These are phyloP conservation scores for Falco concolor DNA, from an alignment of 2,797 vertebrate genomes.

Conservation along the genomic window DNA sequence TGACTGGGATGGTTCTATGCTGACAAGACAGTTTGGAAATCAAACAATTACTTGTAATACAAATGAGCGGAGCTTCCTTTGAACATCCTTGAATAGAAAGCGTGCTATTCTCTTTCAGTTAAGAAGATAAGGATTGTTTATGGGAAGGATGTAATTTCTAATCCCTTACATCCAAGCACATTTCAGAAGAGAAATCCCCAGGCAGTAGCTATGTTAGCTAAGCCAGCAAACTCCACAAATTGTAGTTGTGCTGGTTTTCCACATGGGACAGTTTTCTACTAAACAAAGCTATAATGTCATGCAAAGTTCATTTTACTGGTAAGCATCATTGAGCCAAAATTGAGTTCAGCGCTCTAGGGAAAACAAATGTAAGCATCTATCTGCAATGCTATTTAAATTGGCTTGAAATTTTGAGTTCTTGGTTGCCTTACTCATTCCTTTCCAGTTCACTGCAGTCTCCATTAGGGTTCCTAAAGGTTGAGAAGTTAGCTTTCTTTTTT, in stretches of 20 bases:
- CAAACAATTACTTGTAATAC: background rate
- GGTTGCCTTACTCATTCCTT: background rate
- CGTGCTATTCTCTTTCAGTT: background rate
- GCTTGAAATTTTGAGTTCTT: conserved; percentile 18
- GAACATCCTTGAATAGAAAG: background rate
- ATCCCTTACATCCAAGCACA: background rate
- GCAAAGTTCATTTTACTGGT: conserved; percentile 52
- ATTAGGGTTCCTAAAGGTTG: background rate
- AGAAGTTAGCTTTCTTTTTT: background rate
- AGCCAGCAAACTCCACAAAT: background rate
- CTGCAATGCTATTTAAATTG: background rate
- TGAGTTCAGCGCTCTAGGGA: conserved; percentile 15
- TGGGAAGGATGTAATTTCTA: background rate
- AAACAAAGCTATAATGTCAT: background rate
- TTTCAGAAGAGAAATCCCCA: background rate
- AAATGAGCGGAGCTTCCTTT: background rate
- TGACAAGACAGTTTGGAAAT: background rate
- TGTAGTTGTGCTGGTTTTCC: background rate
- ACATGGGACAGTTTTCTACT: background rate
- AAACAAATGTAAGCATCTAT: background rate
- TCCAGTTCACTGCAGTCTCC: background rate
- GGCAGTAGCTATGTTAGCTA: background rate
- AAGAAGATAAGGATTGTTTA: background rate
- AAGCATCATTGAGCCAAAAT: conserved; percentile 55
- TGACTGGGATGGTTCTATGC: background rate